These are phyloP conservation scores for Vesta saturnalis DNA, from an alignment of 2,888 invertebrate species.

Conservation along the genomic window DNA sequence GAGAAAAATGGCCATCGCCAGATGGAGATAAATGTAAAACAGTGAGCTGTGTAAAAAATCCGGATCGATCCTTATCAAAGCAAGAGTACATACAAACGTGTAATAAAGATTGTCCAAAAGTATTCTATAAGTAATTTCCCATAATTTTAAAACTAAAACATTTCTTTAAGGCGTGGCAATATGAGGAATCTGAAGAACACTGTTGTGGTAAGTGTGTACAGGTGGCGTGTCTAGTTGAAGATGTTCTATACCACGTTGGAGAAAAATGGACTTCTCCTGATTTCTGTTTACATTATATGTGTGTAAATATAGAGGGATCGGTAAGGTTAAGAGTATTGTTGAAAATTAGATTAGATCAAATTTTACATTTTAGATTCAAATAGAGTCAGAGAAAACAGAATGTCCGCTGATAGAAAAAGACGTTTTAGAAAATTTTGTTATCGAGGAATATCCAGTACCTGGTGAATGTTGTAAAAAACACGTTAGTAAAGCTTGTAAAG, in stretches of 20 bases:
- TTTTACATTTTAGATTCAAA: background rate
- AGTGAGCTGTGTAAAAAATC: conserved; percentile 64
- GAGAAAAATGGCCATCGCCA: conserved; percentile 68
- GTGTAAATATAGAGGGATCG: conserved; percentile 60
- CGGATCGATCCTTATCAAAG: conserved; percentile 64
- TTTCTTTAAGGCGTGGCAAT: conserved; percentile 66
- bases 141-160: too few species aligned
- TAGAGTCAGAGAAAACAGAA: conserved; percentile 57
- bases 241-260: conserved; percentile 62
- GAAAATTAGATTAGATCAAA: background rate
- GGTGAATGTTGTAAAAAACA: conserved; percentile 69
- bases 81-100: conserved; percentile 67
- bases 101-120: conserved; percentile 61
- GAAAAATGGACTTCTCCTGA: conserved; percentile 70
- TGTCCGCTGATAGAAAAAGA: conserved; percentile 65
- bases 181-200: conserved; percentile 59
- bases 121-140: too few species aligned
- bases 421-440: conserved; percentile 62
- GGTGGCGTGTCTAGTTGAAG: conserved; percentile 68
- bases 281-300: conserved; percentile 70
- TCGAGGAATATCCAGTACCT: conserved; percentile 61
- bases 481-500: conserved; percentile 66
- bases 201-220: conserved; percentile 76
- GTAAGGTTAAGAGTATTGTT: conserved; percentile 7
- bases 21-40: conserved; percentile 67